These are phyloP conservation scores for Drosophila dunni DNA, from an alignment of 1,140 invertebrate species.

Conservation along the genomic window DNA sequence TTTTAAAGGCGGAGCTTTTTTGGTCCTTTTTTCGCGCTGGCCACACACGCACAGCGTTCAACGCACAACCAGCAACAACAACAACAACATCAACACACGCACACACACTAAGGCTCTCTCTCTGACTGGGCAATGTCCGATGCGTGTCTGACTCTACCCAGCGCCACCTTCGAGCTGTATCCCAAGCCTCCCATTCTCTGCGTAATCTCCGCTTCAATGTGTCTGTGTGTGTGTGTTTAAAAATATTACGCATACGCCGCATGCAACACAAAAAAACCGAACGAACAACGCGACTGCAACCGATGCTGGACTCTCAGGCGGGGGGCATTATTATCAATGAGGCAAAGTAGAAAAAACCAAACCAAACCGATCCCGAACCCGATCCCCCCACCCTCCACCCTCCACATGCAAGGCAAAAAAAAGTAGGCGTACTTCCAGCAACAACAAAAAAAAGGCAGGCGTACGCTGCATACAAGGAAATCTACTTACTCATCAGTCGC, in stretches of 20 bases:
- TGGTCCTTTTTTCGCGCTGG: slow-evolving; percentile 80
- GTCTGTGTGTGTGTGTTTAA: slow-evolving; percentile 63
- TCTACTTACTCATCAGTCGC: slow-evolving; percentile 77
- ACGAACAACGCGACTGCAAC: slow-evolving; percentile 49
- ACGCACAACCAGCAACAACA: slow-evolving; percentile 6
- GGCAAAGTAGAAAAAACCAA: slow-evolving; percentile 51
- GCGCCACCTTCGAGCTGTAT: not conserved
- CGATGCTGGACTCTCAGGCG: slow-evolving; percentile 40
- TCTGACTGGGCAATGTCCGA: slow-evolving; percentile 60
- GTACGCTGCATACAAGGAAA: slow-evolving; percentile 72
- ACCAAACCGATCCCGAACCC: slow-evolving; percentile 24
- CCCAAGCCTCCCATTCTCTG: slow-evolving; percentile 1
- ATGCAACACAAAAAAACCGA: slow-evolving; percentile 54
- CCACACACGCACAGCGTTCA: slow-evolving; percentile 62
- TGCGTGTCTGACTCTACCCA: slow-evolving; percentile 15
- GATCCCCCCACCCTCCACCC: not conserved
- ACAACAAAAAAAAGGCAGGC: slow-evolving; percentile 27
- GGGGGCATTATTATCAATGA: slow-evolving; percentile 81
- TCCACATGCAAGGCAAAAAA: slow-evolving; percentile 8
- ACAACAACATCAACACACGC: slow-evolving; percentile 12
- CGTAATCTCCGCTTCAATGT: slow-evolving; percentile 3
- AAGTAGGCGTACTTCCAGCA: slow-evolving; percentile 47
- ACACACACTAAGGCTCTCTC: slow-evolving; percentile 7
- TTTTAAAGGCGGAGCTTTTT: slow-evolving; percentile 84
- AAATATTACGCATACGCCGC: slow-evolving; percentile 77